phyloP scores from a whole-genome alignment of 2,113 vertebrate species.

The Thunnus thynnus region DNA sequence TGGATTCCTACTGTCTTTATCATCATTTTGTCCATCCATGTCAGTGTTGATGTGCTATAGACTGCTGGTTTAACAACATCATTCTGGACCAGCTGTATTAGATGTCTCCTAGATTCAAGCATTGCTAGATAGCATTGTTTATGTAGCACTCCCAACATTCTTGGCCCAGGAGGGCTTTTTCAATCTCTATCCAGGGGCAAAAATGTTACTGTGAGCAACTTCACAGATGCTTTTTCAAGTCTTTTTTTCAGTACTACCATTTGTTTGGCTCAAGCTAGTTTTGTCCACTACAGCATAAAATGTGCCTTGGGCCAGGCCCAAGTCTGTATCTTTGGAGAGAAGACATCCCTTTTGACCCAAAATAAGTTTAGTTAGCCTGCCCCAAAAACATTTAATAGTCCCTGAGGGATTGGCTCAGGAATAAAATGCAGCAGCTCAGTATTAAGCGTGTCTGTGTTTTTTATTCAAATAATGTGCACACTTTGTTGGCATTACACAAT shows the following conservation, averaged over 20 bases:
- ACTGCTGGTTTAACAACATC: constrained; percentile 15
- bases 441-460: constrained; percentile 10
- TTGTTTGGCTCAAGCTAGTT: constrained; percentile 55
- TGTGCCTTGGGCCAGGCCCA: constrained; percentile 46
- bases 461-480: constrained; percentile 41
- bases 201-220: constrained; percentile 44
- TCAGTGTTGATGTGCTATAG: constrained; percentile 8
- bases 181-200: constrained; percentile 24
- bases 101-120: constrained; percentile 1
- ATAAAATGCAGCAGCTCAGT: constrained; percentile 59
- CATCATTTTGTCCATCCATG: constrained; percentile 17
- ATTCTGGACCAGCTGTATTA: not conserved
- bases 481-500: constrained; percentile 32
- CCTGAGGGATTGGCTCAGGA: constrained; percentile 52
- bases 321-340: constrained; percentile 49
- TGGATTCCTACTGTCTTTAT: constrained; percentile 29
- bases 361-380: constrained; percentile 65
- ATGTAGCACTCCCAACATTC: not conserved
- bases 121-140: not conserved
- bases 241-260: constrained; percentile 42
- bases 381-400: constrained; percentile 62
- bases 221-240: constrained; percentile 32
- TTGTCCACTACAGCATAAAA: constrained; percentile 68
- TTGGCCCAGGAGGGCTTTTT: not conserved
- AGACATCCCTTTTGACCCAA: constrained; percentile 65